Evolutionary conservation across 2,797 vertebrate genomes (phyloP).

Genomic region (Carduelis carduelis): DNA sequence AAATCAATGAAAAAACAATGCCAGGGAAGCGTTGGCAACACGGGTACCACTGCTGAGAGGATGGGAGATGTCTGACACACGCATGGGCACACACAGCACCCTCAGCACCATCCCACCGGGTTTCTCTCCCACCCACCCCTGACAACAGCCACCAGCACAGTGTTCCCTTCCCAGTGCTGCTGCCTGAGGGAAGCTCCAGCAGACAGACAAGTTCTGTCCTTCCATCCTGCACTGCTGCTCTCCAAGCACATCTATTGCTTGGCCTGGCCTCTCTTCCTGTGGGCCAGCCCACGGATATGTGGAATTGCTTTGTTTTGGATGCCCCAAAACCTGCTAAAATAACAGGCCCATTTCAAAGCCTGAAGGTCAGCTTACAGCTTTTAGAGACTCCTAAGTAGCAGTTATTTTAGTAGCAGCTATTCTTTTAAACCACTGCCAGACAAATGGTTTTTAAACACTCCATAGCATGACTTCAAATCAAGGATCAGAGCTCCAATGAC

Average conservation of each 20-base stretch:
- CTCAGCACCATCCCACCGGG: neutral
- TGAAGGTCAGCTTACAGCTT: neutral
- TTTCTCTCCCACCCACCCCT: neutral
- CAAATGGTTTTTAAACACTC: neutral
- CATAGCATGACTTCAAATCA: neutral
- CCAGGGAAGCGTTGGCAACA: constrained; percentile 34
- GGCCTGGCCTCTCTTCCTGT: neutral
- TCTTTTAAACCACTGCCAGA: neutral
- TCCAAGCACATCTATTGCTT: neutral
- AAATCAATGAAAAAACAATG: constrained; percentile 7
- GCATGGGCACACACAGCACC: constrained; percentile 24
- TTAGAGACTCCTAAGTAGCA: neutral
- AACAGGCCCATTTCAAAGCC: neutral
- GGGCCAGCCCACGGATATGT: neutral
- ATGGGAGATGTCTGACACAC: constrained; percentile 62
- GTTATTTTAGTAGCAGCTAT: neutral
- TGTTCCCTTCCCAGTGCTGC: fast-evolving
- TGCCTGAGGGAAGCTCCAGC: neutral
- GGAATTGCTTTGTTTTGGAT: neutral
- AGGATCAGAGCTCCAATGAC: fast-evolving
- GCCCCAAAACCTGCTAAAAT: neutral
- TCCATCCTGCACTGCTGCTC: neutral
- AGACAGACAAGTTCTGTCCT: neutral
- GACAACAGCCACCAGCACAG: fast-evolving
- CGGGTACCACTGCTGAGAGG: constrained; percentile 1